These are phyloP conservation scores for Plebejus argus DNA, from an alignment of 2,888 invertebrate genomes.

Conservation along the genomic window DNA sequence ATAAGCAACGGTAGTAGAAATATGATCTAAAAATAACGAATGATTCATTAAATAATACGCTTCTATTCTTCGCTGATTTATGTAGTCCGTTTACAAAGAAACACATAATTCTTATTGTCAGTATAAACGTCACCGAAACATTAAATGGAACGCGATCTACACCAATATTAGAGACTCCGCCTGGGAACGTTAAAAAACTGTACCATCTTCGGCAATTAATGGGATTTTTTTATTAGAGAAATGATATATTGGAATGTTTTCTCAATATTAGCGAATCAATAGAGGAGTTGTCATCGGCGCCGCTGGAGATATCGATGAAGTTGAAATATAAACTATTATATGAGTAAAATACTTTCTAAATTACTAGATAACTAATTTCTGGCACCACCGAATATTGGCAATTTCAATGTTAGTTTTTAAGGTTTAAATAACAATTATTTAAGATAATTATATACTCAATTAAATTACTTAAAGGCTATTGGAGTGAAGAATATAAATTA, in stretches of 20 bases:
- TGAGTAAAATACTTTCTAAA: neutral
- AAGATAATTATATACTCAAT: too few relatives aligned
- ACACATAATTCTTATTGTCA: slow-evolving; percentile 27
- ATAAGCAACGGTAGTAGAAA: slow-evolving; percentile 22
- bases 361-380: neutral
- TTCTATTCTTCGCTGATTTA: slow-evolving; percentile 27
- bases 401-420: too few relatives aligned
- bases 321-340: neutral
- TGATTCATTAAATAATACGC: slow-evolving; percentile 29
- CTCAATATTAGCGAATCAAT: slow-evolving; percentile 4
- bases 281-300: neutral
- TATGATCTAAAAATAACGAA: slow-evolving; percentile 24
- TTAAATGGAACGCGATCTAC: slow-evolving; percentile 26
- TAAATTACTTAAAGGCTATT: too few relatives aligned
- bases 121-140: slow-evolving; percentile 25
- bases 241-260: slow-evolving; percentile 10
- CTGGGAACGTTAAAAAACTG: slow-evolving; percentile 5
- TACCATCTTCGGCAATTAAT: slow-evolving; percentile 4
- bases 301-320: slow-evolving; percentile 11
- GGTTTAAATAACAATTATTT: too few relatives aligned
- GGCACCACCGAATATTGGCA: too few relatives aligned
- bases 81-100: slow-evolving; percentile 22
- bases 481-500: too few relatives aligned
- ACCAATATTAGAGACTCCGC: neutral
- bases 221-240: slow-evolving; percentile 7